Base-by-base conservation (phyloP, 2,888 invertebrate species). In the Bibio marci region DNA sequence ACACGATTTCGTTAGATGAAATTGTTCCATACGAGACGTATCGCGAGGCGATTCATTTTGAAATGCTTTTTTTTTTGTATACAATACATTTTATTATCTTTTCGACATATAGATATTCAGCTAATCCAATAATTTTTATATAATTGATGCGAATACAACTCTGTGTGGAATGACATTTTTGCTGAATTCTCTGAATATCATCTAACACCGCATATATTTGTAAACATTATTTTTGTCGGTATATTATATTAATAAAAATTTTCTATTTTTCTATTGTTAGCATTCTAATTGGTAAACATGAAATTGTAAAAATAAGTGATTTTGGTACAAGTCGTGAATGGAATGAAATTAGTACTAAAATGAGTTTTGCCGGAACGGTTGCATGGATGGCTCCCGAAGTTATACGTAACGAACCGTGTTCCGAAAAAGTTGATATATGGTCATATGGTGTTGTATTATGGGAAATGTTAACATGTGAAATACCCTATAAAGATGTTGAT, bases 331-430 rank as follows among this genome's bases (percentile, higher is more conserved):
- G 88, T 50, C 74, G 90, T 41, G 87, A 90, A 52, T 91, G 88
- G 85, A 87, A 90, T 59, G 86, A 92, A 55, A 85, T 83, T 30
- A 91, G 90, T 57, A 86, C 88, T 32, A 81, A 87, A 54, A 98
- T 98, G 97, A 86, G 90, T 45, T 97, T 98, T 62, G 92, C 91
- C 3, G 97, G 97, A 30, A 98, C 97, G 0, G 90, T 95, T 1
- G 90, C 94, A 0, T 98, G 97, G 97, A 98, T 98, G 97, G 94
- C 97, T 0, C 98, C 98, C 0, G 98, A 98, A 66, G 86, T 97
- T 30, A 95, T 98, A 48, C 75, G 92, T 43, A 91, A 92, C 55
- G 88, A 95, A 56, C 88, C 85, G 0, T 98, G 94, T 60, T 92
- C 90, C 0, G 95, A 97, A 57, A 90, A 94, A 59, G 92, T 98